Conservation (phyloP, 2,888 invertebrate species). For the Plebejus anna region DNA sequence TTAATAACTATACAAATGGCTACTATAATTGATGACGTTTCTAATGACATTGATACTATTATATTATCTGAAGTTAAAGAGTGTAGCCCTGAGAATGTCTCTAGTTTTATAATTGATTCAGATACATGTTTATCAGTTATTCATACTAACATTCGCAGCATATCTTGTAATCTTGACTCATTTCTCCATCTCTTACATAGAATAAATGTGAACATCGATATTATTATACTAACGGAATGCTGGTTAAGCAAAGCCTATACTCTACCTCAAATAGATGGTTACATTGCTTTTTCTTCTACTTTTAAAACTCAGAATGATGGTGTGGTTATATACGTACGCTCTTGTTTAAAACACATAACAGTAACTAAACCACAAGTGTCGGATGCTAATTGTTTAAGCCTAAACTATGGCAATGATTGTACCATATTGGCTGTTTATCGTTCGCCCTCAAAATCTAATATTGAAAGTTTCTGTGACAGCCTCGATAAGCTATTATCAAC, state of each 20-base stretch:
- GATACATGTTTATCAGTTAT: background rate
- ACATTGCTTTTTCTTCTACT: background rate
- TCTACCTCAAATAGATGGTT: background rate
- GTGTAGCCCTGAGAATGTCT: background rate
- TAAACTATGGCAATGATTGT: conserved; percentile 5
- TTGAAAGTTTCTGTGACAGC: conserved; percentile 1
- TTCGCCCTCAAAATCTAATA: background rate
- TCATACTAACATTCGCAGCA: conserved; percentile 14
- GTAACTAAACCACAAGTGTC: background rate
- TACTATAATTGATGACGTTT: background rate
- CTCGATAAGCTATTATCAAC: background rate
- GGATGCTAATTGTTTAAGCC: background rate
- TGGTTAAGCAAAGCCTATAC: conserved; percentile 5
- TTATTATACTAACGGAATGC: conserved; percentile 11
- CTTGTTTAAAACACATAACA: conserved; percentile 10
- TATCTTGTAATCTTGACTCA: conserved; percentile 4
- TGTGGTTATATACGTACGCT: background rate
- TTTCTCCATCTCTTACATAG: background rate
- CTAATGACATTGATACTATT: background rate
- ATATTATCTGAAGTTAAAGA: background rate
- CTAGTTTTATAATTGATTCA: background rate
- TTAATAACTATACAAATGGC: no score
- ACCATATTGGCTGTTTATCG: background rate
- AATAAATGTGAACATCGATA: background rate
- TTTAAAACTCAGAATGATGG: conserved; percentile 14